Evolutionary conservation across 2,888 invertebrate species (phyloP).

Genomic region (Sphinx pinastri): DNA sequence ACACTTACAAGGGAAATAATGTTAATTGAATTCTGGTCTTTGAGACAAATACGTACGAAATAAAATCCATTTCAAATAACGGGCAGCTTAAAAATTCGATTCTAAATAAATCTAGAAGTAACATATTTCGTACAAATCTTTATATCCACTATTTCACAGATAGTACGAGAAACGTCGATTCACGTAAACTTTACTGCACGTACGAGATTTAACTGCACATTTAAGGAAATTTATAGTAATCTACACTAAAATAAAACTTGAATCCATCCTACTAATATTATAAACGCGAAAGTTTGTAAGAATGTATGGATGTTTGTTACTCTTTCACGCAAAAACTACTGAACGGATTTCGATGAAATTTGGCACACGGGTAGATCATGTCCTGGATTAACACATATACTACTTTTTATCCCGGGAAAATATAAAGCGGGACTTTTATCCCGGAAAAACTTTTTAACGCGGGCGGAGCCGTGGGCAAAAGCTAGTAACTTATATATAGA

Average conservation of each 20-base stretch:
- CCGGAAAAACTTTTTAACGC: no score
- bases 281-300: no score
- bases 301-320: no score
- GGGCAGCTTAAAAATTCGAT: neutral
- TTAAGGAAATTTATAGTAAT: conserved; percentile 14
- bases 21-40: neutral
- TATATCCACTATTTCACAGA: conserved; percentile 21
- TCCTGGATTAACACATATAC: no score
- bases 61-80: neutral
- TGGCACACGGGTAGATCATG: no score
- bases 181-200: conserved; percentile 11
- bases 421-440: no score
- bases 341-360: no score
- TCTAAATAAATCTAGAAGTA: neutral
- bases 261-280: no score
- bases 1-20: neutral
- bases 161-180: conserved; percentile 12
- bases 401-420: no score
- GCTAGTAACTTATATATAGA: no score
- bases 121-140: conserved; percentile 9
- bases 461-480: no score
- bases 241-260: neutral
- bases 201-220: conserved; percentile 14
- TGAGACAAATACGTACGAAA: neutral
- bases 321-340: no score